These are phyloP conservation scores for Polyodon spathula DNA, from an alignment of 2,113 vertebrate species.

Conservation along the genomic window DNA sequence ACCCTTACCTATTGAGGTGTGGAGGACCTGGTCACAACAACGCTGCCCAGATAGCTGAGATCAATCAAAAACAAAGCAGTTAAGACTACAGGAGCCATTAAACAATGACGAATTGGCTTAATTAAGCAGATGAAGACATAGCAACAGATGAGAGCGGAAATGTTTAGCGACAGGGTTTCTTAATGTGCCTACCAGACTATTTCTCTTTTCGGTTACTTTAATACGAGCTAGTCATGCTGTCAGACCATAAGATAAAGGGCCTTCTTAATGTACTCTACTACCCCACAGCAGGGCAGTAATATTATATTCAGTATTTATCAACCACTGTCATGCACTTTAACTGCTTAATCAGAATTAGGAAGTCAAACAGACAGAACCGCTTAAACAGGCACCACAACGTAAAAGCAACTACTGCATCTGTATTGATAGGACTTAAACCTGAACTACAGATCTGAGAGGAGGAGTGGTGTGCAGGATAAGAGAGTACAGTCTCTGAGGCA, in stretches of 20 bases:
- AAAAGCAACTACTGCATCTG: too few relatives aligned
- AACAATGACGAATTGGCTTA: conserved; percentile 53
- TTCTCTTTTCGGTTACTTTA: conserved; percentile 45
- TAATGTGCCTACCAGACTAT: conserved; percentile 50
- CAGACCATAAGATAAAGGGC: conserved; percentile 19
- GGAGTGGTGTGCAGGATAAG: too few relatives aligned
- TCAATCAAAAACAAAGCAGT: conserved; percentile 99
- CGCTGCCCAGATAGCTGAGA: conserved; percentile 99
- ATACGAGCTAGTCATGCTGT: conserved; percentile 17
- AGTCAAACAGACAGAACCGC: too few relatives aligned
- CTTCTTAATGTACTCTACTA: conserved; percentile 39
- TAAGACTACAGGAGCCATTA: conserved; percentile 74
- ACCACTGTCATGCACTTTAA: too few relatives aligned
- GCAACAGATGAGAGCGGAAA: conserved; percentile 64
- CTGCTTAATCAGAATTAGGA: too few relatives aligned
- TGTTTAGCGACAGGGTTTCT: conserved; percentile 46
- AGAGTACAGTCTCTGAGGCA: too few relatives aligned
- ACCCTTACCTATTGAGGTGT: conserved; percentile 99
- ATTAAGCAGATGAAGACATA: conserved; percentile 66
- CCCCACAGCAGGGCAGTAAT: conserved; percentile 41
- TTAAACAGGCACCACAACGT: too few relatives aligned
- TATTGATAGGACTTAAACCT: too few relatives aligned
- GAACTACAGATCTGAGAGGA: too few relatives aligned
- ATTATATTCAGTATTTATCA: too few relatives aligned
- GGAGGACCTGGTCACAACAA: conserved; percentile 99